Evolutionary conservation across 2,113 vertebrate species (phyloP), one percentile per base, ranked within the genome.

Genomic region (Tringa solitaria): DNA sequence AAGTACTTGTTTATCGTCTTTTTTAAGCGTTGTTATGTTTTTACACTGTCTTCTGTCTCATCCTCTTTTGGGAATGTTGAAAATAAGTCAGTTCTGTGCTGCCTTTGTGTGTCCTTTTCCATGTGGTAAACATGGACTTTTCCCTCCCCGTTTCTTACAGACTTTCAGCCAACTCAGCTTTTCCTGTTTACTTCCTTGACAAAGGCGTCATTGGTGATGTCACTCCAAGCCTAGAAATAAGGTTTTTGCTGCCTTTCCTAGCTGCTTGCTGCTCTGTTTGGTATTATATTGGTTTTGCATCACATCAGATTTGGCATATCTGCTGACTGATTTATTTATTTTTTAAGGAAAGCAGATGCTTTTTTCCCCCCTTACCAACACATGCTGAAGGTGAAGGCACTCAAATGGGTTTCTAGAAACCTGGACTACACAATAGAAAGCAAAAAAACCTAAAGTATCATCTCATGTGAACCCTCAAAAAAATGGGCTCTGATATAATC

Each of bases 61-160:
- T 96, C 89, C 89, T 70, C 84, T 97, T 97, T 97, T 95, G 96
- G 94, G 88, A 97, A 86, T 63, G 87, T 94, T 97, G 97, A 96
- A 98, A 97, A 98, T 97, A 98, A 95, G 86, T 90, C 61, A 90
- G 76, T 84, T 97, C 95, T 97, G 76, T 96, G 92, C 92, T 96
- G 89, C 67, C 94, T 96, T 87, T 98, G 95, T 96, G 83, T 96
- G 91, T 97, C 80, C 90, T 97, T 97, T 97, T 91, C 96, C 95
- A 91, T 93, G 93, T 87, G 56, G 92, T 97, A 97, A 98, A 96
- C 93, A 95, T 84, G 92, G 96, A 90, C 92, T 96, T 98, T 91
- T 91, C 87, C 97, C 95, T 96, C 79, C 92, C 87, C 43, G 22
- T 68, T 88, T 84, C 83, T 94, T 88, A 35, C 84, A 74, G 84